These are phyloP conservation scores for Pteria penguin DNA, from an alignment of 2,888 invertebrate genomes.

Conservation along the genomic window DNA sequence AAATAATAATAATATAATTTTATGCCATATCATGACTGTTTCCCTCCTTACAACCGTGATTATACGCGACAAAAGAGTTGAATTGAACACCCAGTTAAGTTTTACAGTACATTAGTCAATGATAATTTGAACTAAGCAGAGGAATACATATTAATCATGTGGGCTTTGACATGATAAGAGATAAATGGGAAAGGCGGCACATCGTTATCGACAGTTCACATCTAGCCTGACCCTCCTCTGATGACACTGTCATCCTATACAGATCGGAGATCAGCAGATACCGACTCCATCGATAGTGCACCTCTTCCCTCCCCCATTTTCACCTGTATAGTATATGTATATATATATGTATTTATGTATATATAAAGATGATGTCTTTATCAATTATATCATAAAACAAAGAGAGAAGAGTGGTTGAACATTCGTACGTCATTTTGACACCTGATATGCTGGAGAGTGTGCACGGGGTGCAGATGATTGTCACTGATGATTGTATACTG, in stretches of 20 bases:
- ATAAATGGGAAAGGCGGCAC: conserved; percentile 29
- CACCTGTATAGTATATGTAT: neutral
- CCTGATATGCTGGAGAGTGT: conserved; percentile 19
- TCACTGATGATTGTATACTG: conserved; percentile 33
- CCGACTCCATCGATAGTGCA: neutral
- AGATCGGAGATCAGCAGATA: conserved; percentile 7
- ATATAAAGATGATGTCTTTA: neutral
- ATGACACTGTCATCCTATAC: conserved; percentile 22
- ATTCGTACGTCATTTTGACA: neutral
- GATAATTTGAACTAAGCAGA: neutral
- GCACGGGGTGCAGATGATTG: conserved; percentile 20
- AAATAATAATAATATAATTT: no score
- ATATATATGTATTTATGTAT: neutral
- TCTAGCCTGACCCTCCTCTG: conserved; percentile 11
- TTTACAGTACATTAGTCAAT: neutral
- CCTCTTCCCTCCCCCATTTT: neutral
- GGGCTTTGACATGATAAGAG: conserved; percentile 23
- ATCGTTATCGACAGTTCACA: conserved; percentile 21
- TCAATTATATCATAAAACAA: no score
- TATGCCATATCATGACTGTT: neutral
- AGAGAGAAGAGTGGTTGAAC: neutral
- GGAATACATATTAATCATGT: conserved; percentile 18
- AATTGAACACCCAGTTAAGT: neutral
- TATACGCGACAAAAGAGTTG: neutral
- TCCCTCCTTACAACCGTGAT: neutral